phyloP scores from a whole-genome alignment of 2,888 invertebrate species.

The Microchrysa polita region DNA sequence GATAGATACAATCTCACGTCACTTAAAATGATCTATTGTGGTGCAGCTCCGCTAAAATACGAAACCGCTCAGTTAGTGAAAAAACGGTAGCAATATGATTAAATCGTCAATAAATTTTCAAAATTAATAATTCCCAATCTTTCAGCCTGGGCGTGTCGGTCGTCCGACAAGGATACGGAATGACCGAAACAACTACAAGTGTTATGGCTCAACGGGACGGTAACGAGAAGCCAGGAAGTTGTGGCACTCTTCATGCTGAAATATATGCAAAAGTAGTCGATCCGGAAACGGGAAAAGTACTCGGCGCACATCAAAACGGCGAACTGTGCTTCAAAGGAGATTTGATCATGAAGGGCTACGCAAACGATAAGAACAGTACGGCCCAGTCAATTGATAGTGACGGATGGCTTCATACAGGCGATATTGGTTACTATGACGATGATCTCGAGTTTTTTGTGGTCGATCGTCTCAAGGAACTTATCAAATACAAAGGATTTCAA shows the following conservation, averaged over 20 bases:
- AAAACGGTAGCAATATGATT: conserved; percentile 56
- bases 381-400: conserved; percentile 72
- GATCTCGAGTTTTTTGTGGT: conserved; percentile 83
- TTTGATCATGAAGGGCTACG: conserved; percentile 85
- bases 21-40: conserved; percentile 75
- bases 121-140: neutral
- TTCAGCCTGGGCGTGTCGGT: conserved; percentile 63
- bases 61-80: conserved; percentile 71
- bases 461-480: conserved; percentile 87
- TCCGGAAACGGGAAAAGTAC: conserved; percentile 69
- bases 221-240: conserved; percentile 69
- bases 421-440: conserved; percentile 82
- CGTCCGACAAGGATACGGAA: conserved; percentile 79
- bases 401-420: conserved; percentile 83
- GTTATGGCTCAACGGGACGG: conserved; percentile 63
- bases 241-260: conserved; percentile 73
- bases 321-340: conserved; percentile 87
- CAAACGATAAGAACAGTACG: conserved; percentile 75
- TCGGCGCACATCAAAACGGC: conserved; percentile 76
- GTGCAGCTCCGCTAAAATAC: conserved; percentile 83
- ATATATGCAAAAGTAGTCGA: conserved; percentile 73
- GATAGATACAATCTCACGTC: conserved; percentile 79
- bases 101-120: neutral
- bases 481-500: conserved; percentile 89
- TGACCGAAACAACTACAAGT: conserved; percentile 80